Base-by-base conservation (phyloP, 2,888 invertebrate species). In the Acrobasis suavella region DNA sequence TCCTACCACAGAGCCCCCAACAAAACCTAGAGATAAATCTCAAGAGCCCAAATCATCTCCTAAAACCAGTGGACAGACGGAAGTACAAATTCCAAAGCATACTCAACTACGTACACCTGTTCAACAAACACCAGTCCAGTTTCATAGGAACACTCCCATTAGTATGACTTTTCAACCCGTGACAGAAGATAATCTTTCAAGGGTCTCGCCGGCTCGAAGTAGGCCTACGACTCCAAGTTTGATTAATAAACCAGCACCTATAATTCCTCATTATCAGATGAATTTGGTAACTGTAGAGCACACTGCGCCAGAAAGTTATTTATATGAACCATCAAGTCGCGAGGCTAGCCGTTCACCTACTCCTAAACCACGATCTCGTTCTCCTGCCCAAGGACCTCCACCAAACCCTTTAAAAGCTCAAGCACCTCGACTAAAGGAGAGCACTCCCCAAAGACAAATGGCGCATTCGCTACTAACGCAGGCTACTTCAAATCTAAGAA, bases 231-330 rank as follows among this genome's bases (percentile, higher is more conserved):
- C 96, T 17, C 96, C 96, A 0, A 95, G 95, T 76, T 85, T 94
- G 86, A 95, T 94, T 64, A 96, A 96, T 78, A 95, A 95, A 83
- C 95, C 96, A 37, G 95, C 96, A 1, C 95, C 96, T 12, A 92
- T 94, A 59, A 94, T 97, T 70, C 97, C 97, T 9, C 94, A 94
- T 73, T 97, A 97, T 79, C 97, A 97, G 85, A 95, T 95, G 83
- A 95, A 96, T 82, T 90, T 96, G 70, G 94, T 96, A 42, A 93
- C 95, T n/a, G 95, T 95, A 52, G 94, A 95, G 76, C 94, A 94
- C 76, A 76, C 86, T 62, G 94, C 96, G 7, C 89, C 94, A 2
- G 93, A 93, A 74, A 91, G 92, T 51, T 93, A 94, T 69, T 77
- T 94, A 61, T 94, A 94, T 69, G 94, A 95, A 70, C 95, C 94